Base-by-base conservation (phyloP, 2,797 vertebrate species). In the Ptychobarbus kaznakovi region DNA sequence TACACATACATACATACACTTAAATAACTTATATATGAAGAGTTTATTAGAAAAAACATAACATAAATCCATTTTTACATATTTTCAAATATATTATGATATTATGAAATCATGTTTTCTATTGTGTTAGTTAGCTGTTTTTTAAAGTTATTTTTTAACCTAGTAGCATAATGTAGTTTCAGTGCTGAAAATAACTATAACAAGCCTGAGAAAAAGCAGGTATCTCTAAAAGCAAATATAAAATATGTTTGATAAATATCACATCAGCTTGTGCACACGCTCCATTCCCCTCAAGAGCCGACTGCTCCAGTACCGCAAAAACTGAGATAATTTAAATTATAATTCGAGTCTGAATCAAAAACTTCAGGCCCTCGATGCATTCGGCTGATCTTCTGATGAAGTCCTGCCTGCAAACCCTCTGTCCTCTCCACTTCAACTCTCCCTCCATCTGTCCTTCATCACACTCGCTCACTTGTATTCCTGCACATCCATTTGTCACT, bases 201-300 rank as follows among this genome's bases (percentile, higher is more conserved):
- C 40, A 61, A 46, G 12, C 11, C 68, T 32, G 25, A 58, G 61
- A 61, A 82, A 76, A 49, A 25, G 46, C 65, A 82, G 44, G 73
- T 69, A 46, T 38, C 73, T 70, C 61, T 69, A 49, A 82, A 88
- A 81, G 42, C 42, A 56, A 22, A 75, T 63, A 86, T 83, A 44
- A 65, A 65, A 84, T 83, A 58, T 80, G 75, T 56, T 63, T 80
- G 87, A 88, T 83, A 86, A 83, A 76, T 77, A 86, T 86, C 81
- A 80, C 58, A 86, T 86, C 63, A 86, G 84, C 35, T 81, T 61
- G 44, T 69, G 87, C 84, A 70, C 25, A 38, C 16, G 18, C 69
- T 79, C 83, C 75, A 74, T 88, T 85, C 65, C 61, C 81, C 74
- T 82, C 75, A 73, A 70, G 63, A 86, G 44, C 40, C 5, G 63